Conservation (phyloP, 2,113 vertebrate genomes). For the Megaceryle torquata region DNA sequence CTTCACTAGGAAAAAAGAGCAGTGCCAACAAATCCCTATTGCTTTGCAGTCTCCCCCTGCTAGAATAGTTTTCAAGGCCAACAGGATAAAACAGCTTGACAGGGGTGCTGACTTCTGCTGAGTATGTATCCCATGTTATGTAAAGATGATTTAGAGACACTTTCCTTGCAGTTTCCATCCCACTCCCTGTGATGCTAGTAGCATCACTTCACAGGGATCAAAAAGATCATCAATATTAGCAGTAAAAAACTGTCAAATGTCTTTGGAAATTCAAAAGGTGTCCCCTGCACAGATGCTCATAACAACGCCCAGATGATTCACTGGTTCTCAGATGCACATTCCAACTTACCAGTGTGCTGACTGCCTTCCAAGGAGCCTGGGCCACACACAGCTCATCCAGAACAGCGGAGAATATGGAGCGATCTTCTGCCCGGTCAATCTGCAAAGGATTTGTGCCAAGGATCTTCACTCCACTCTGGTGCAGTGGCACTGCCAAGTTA, state of each 20-base stretch:
- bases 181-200: not conserved
- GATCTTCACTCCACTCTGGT: slow-evolving; percentile 86
- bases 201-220: not conserved
- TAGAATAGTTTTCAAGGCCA: not conserved
- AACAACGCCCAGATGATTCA: not conserved
- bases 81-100: not conserved
- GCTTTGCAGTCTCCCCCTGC: not conserved
- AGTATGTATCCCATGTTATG: not conserved
- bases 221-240: not conserved
- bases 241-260: not conserved
- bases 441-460: slow-evolving; percentile 89
- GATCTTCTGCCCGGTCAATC: slow-evolving; percentile 89
- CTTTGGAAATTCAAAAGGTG: not conserved
- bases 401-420: slow-evolving; percentile 87
- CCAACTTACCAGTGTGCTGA: slow-evolving; percentile 84
- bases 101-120: not conserved
- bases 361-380: slow-evolving; percentile 92
- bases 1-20: not conserved
- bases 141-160: not conserved
- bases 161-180: not conserved
- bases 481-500: slow-evolving; percentile 88
- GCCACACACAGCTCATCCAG: slow-evolving; percentile 87
- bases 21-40: not conserved
- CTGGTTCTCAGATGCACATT: not conserved
- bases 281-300: not conserved